Evolutionary conservation across 2,888 invertebrate genomes (phyloP).

Genomic region (Dugesia japonica): DNA sequence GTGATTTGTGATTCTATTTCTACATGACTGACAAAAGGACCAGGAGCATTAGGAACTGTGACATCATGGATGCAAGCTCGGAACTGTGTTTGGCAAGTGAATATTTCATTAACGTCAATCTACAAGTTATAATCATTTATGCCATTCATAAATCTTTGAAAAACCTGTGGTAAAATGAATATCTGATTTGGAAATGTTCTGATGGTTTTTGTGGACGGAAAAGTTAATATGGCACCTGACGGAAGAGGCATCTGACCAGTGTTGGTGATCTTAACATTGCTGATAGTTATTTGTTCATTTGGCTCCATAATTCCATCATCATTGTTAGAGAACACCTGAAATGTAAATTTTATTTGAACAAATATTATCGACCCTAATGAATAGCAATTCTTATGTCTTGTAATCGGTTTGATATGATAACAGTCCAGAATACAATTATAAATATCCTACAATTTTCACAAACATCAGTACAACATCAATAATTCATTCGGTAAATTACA

Average conservation of each 20-base stretch:
- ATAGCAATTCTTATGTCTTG: too few relatives aligned
- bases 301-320: slow-evolving; percentile 33
- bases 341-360: too few relatives aligned
- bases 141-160: too few relatives aligned
- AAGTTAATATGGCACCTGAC: slow-evolving; percentile 27
- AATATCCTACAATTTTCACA: too few relatives aligned
- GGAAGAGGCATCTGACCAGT: slow-evolving; percentile 31
- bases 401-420: too few relatives aligned
- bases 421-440: too few relatives aligned
- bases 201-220: slow-evolving; percentile 30
- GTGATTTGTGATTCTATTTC: slow-evolving; percentile 11
- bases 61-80: slow-evolving; percentile 20
- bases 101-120: neutral
- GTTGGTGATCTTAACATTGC: slow-evolving; percentile 13
- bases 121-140: neutral
- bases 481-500: too few relatives aligned
- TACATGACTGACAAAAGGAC: neutral
- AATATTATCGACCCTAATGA: too few relatives aligned
- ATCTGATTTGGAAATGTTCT: neutral
- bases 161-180: slow-evolving; percentile 21
- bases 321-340: slow-evolving; percentile 17
- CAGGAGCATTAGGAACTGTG: neutral
- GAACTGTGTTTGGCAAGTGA: neutral
- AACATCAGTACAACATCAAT: too few relatives aligned
- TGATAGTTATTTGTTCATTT: slow-evolving; percentile 30